phyloP scores from a whole-genome alignment of 2,888 invertebrate genomes.

The Aspidiotus destructor region DNA sequence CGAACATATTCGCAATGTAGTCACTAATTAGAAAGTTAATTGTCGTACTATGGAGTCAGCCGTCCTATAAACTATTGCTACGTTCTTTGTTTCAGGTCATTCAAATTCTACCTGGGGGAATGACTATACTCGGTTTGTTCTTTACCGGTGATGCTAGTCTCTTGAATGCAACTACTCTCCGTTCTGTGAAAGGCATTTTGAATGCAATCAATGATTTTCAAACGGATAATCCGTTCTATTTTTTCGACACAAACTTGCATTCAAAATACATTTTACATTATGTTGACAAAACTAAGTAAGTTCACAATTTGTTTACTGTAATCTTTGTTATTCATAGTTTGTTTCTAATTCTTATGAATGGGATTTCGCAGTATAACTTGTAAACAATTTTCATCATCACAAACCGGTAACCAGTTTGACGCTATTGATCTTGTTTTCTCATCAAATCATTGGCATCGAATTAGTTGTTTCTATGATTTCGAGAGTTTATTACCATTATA shows the following conservation, averaged over 20 bases:
- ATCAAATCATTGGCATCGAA: conserved; percentile 19
- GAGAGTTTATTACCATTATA: conserved; percentile 25
- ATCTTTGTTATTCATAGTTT: not conserved
- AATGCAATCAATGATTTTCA: conserved; percentile 14
- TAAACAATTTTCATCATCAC: conserved; percentile 18
- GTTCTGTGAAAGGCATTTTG: conserved; percentile 12
- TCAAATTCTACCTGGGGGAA: conserved; percentile 83
- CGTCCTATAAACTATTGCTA: not conserved
- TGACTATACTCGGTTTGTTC: conserved; percentile 76
- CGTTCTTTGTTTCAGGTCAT: conserved; percentile 48
- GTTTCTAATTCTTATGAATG: not conserved
- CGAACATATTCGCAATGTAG: conserved; percentile 22
- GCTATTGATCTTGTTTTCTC: conserved; percentile 7
- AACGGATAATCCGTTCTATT: conserved; percentile 16
- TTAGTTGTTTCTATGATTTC: conserved; percentile 28
- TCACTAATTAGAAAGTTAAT: not conserved
- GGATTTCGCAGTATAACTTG: conserved; percentile 10
- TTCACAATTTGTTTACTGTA: not conserved
- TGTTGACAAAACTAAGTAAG: conserved; percentile 11
- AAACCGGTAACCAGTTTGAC: conserved; percentile 11
- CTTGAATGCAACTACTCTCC: conserved; percentile 43
- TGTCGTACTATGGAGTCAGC: not conserved
- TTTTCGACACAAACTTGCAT: not conserved
- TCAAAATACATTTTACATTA: conserved; percentile 22
- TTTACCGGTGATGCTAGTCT: conserved; percentile 58